Evolutionary conservation across 2,888 invertebrate species (phyloP), one percentile per base, ranked within the genome.

Genomic region (Encarsia formosa): DNA sequence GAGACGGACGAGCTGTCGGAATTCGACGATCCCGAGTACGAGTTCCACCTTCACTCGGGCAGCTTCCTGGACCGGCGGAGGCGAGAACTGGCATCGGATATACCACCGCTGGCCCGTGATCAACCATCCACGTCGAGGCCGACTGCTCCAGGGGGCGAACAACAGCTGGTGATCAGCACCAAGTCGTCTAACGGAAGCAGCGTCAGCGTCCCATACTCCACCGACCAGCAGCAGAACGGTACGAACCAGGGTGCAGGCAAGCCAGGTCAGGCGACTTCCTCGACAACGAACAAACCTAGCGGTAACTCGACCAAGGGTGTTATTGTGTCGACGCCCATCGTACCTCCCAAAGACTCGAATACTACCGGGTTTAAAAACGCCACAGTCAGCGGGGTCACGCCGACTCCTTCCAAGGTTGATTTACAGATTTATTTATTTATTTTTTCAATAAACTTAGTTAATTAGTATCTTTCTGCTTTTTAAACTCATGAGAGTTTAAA

Each of bases 171-270:
- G 24, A 20, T 22, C 2, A 46, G 20, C 18, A 20, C 16, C 47
- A n/a, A n/a, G n/a, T 20, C 49, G 22, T 54, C 56, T 48, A 42
- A 59, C 8, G 58, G 45, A 19, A 4, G 49, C 18, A 51, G 51
- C 24, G 37, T 42, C 5, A 64, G 62, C 42, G 61, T 67, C 6
- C 54, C 65, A 4, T 65, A 69, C 49, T 56, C 63, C 13, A 65
- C 65, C 31, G 60, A 54, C 20, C 58, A 60, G 13, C 51, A 57
- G 15, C 16, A 16, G 35, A 24, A 26, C 40, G 40, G n/a, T 11
- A 44, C 24, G 15, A 26, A 6, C 13, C 20, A 5, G 11, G 5
- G 16, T 19, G 4, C 37, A 9, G 20, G 26, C 26, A 19, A 13
- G 19, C 20, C 5, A 19, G 20, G 20, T 13, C 19, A 11, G 9